Conservation (phyloP, 2,888 invertebrate species). For the Cataglyphis livida region DNA sequence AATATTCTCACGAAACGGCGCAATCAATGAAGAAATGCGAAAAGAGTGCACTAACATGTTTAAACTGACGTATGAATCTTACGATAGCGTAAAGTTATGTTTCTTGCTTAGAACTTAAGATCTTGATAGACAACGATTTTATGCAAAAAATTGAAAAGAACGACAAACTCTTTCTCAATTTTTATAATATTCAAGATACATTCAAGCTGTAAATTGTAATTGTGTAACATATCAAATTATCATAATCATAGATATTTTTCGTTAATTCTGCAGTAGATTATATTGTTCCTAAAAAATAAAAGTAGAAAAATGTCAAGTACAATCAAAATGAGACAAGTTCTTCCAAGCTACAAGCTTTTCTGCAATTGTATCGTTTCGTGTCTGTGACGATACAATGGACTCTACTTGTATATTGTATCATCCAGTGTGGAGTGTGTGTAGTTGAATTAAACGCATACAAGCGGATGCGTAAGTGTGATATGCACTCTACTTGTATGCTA, state of each 20-base stretch:
- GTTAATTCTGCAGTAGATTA: no score
- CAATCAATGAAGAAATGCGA: constrained; percentile 27
- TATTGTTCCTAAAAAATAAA: no score
- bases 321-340: background rate
- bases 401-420: constrained; percentile 5
- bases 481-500: constrained; percentile 29
- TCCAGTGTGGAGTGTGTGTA: background rate
- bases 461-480: constrained; percentile 20
- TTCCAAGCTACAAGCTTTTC: background rate
- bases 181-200: no score
- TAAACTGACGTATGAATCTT: background rate
- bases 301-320: background rate
- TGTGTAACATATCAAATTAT: no score
- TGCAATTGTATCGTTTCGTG: background rate
- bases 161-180: background rate
- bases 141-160: background rate
- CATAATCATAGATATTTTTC: no score
- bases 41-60: constrained; percentile 3
- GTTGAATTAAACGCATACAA: background rate
- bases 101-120: background rate
- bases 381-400: background rate
- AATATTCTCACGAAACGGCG: constrained; percentile 22
- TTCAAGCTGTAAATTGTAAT: no score
- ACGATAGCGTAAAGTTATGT: background rate
- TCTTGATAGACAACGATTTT: background rate